A percentile compares a stretch with the other conserved stretches of the same genome.
Evolutionary conservation across 2,797 vertebrate species (phyloP).

Genomic region (Moxostoma hubbsi): DNA sequence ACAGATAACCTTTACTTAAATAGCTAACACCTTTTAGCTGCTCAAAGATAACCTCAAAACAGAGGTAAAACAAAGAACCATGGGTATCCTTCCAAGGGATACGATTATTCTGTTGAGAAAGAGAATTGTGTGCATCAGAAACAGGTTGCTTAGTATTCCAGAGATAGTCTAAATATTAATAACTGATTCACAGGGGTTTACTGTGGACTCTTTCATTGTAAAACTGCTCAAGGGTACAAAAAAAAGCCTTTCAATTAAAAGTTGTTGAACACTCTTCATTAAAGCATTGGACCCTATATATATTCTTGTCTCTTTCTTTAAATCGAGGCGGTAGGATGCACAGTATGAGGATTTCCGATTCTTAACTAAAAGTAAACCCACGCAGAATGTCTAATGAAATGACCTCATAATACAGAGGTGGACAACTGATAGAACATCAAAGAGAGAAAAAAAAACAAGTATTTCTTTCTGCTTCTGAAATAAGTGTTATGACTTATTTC

Average conservation of each 20-base stretch:
- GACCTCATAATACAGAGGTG: neutral
- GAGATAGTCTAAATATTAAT: conserved; percentile 65
- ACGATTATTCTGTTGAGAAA: conserved; percentile 10
- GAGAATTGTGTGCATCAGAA: conserved; percentile 42
- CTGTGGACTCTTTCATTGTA: conserved; percentile 56
- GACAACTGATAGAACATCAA: conserved; percentile 14
- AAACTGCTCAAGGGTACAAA: conserved; percentile 64
- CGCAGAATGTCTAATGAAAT: neutral
- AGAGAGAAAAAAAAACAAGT: neutral
- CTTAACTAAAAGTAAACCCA: conserved; percentile 4
- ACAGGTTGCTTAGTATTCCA: conserved; percentile 50
- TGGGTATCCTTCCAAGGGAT: conserved; percentile 3
- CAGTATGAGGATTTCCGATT: conserved; percentile 34
- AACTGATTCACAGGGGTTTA: conserved; percentile 51
- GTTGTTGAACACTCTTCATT: conserved; percentile 64
- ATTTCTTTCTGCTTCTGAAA: neutral
- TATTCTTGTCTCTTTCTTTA: conserved; percentile 34
- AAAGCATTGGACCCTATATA: conserved; percentile 36
- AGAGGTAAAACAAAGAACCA: conserved; percentile 21
- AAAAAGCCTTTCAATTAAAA: conserved; percentile 70
- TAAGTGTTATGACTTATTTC: neutral
- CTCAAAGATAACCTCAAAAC: neutral
- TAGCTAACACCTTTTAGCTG: conserved; percentile 9
- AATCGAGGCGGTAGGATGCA: conserved; percentile 34
- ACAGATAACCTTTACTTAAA: neutral